Evolutionary conservation across 2,888 invertebrate species (phyloP).

Genomic region (Stenodema calcarata): DNA sequence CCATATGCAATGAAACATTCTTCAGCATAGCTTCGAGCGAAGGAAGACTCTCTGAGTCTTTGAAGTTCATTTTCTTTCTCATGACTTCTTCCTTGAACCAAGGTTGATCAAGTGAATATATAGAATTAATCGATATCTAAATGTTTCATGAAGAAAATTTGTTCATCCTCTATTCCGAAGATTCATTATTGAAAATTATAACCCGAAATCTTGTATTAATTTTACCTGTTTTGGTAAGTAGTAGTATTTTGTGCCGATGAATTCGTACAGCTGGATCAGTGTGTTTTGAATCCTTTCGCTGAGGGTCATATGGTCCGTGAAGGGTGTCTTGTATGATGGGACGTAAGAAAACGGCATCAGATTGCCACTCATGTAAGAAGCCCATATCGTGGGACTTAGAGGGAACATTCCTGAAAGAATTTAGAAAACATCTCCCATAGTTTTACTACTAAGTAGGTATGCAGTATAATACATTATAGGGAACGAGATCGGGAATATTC

Average conservation of each 20-base stretch:
- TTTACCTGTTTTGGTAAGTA: conserved; percentile 50
- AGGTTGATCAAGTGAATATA: not conserved
- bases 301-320: conserved; percentile 51
- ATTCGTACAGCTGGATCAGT: conserved; percentile 40
- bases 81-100: conserved; percentile 13
- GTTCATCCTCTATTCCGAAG: too few species aligned
- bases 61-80: conserved; percentile 1
- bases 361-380: conserved; percentile 50
- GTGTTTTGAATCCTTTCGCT: conserved; percentile 50
- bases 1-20: conserved; percentile 34
- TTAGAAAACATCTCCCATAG: too few species aligned
- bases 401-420: conserved; percentile 42
- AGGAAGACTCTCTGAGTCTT: conserved; percentile 27
- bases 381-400: conserved; percentile 31
- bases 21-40: conserved; percentile 39
- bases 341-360: conserved; percentile 51
- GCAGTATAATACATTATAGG: too few species aligned
- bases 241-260: conserved; percentile 40
- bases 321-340: conserved; percentile 43
- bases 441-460: too few species aligned
- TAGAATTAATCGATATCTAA: not conserved
- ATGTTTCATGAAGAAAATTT: too few species aligned
- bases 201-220: too few species aligned
- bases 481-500: too few species aligned
- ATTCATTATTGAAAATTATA: too few species aligned